A percentile compares a stretch with the other conserved stretches of the same genome.
Conservation (phyloP, 92 coral and sea anemone species). For the Epizoanthus illoricatus region DNA sequence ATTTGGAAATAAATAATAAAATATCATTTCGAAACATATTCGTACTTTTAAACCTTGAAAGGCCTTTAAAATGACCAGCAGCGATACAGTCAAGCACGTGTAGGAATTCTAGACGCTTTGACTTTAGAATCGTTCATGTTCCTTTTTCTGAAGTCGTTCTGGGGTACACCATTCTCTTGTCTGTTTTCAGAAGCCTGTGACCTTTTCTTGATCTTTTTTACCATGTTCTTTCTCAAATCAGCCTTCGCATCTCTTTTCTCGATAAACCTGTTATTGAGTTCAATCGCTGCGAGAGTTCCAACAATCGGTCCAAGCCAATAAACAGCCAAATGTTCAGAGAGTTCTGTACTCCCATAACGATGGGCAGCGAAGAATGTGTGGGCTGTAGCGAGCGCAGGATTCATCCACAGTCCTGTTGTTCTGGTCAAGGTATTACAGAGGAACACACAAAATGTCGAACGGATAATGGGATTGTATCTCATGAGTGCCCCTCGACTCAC, state of each 20-base stretch:
- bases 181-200: conserved; percentile 22
- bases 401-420: conserved; percentile 97
- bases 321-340: conserved; percentile 76
- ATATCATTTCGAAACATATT: neutral
- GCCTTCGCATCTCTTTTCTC: conserved; percentile 37
- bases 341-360: conserved; percentile 55
- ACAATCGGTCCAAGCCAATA: conserved; percentile 87
- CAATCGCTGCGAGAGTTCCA: conserved; percentile 72
- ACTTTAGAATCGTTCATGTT: neutral
- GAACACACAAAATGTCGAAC: conserved; percentile 58
- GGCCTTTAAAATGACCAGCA: neutral
- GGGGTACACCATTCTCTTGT: conserved; percentile 22
- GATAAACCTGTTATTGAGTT: conserved; percentile 47
- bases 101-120: neutral
- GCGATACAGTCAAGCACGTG: neutral
- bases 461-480: conserved; percentile 67
- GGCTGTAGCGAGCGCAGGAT: conserved; percentile 92
- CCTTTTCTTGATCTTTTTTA: conserved; percentile 50
- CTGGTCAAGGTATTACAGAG: conserved; percentile 66
- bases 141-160: neutral
- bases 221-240: conserved; percentile 42
- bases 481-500: conserved; percentile 61
- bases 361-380: conserved; percentile 66
- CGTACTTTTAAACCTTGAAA: neutral
- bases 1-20: too few relatives aligned